phyloP scores from a whole-genome alignment of 2,888 invertebrate genomes.

The Charanyca ferruginea region DNA sequence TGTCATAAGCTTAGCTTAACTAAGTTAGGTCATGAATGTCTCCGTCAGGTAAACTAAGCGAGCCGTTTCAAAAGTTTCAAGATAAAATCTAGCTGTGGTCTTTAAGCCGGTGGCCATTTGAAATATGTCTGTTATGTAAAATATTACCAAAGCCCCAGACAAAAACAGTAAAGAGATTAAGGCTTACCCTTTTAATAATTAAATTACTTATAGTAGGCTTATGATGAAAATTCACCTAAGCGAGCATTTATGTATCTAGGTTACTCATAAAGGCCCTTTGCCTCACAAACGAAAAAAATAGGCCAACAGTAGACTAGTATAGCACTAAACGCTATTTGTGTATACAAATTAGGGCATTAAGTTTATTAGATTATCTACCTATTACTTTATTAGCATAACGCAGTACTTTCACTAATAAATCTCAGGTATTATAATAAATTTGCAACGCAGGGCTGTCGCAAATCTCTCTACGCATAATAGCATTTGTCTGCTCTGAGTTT shows the following conservation, averaged over 20 bases:
- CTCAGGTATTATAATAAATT: constrained; percentile 31
- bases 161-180: constrained; percentile 49
- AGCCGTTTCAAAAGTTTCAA: background rate
- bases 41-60: no score
- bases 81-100: background rate
- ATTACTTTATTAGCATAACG: background rate
- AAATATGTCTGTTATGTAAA: constrained; percentile 13
- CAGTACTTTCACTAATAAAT: constrained; percentile 20
- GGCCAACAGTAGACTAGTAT: background rate
- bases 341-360: constrained; percentile 23
- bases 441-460: constrained; percentile 21
- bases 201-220: constrained; percentile 47
- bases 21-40: no score
- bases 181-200: constrained; percentile 53
- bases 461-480: constrained; percentile 67
- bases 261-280: constrained; percentile 1
- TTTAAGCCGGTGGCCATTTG: background rate
- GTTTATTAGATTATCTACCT: constrained; percentile 21
- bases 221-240: constrained; percentile 21
- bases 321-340: constrained; percentile 4
- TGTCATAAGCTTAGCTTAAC: no score
- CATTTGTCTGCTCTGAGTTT: constrained; percentile 71
- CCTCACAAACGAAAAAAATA: constrained; percentile 7
- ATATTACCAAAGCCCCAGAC: constrained; percentile 33
- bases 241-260: constrained; percentile 29